Percentiles rank a stretch among this genome's conserved stretches.
Conservation (phyloP, 1,140 invertebrate species). For the Tetramorium simillimum region DNA sequence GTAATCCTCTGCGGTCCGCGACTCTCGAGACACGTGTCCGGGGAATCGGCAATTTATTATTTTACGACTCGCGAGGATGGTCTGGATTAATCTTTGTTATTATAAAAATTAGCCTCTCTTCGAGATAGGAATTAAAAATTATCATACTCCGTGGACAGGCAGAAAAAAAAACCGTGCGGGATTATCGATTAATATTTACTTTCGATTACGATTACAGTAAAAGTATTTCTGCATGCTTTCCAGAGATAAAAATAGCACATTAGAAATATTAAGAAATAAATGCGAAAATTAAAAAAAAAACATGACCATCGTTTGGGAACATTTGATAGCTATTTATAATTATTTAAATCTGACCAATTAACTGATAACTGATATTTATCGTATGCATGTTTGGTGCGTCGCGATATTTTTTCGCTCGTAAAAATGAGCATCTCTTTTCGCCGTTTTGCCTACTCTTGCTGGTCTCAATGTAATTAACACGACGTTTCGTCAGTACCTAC, state of each 20-base stretch:
- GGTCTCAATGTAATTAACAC: constrained; percentile 59
- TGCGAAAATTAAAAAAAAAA: background rate
- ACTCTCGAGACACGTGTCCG: constrained; percentile 35
- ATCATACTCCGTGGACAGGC: background rate
- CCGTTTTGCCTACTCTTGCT: background rate
- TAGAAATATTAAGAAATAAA: background rate
- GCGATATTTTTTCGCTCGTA: background rate
- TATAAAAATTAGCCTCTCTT: constrained; percentile 10
- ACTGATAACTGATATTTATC: background rate
- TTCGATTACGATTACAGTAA: background rate
- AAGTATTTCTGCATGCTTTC: background rate
- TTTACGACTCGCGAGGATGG: background rate
- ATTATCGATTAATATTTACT: background rate
- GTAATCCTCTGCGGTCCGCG: constrained; percentile 75
- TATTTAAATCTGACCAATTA: background rate
- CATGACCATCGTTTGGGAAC: background rate
- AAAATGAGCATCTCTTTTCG: constrained; percentile 19
- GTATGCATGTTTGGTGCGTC: background rate
- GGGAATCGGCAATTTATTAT: constrained; percentile 57
- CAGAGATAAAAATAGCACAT: background rate
- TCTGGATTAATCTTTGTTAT: constrained; percentile 14
- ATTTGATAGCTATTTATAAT: background rate
- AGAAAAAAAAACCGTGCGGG: too few species aligned
- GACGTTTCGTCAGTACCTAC: constrained; percentile 5
- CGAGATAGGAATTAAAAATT: background rate